These are phyloP conservation scores for Anguilla megastoma DNA, from an alignment of 2,797 vertebrate genomes.

Conservation along the genomic window DNA sequence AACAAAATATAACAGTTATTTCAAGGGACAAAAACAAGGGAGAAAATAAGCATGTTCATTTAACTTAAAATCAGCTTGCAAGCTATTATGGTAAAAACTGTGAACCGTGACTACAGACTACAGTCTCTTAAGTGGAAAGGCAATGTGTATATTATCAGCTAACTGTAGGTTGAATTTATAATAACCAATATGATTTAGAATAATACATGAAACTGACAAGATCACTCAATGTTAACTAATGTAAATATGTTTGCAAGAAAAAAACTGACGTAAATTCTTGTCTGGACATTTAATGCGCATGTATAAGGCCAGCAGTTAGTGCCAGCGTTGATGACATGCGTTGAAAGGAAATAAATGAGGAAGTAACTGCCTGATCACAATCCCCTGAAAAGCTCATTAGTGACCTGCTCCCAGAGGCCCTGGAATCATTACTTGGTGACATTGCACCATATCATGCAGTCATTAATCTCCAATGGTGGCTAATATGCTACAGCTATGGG, in stretches of 20 bases:
- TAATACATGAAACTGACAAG: too few relatives aligned
- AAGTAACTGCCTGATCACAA: not conserved
- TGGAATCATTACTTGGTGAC: not conserved
- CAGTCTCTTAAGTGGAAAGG: not conserved
- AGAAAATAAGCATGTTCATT: too few relatives aligned
- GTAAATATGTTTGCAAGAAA: not conserved
- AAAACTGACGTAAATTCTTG: not conserved
- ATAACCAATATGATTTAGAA: too few relatives aligned
- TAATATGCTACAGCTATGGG: not conserved
- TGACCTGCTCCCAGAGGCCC: not conserved
- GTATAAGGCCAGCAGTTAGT: not conserved
- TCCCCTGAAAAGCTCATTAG: not conserved
- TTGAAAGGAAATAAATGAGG: not conserved
- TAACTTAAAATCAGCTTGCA: not conserved
- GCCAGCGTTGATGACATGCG: not conserved
- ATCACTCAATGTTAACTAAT: too few relatives aligned
- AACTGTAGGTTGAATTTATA: too few relatives aligned
- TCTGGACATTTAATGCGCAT: not conserved
- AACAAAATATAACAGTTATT: not conserved
- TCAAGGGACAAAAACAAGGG: not conserved
- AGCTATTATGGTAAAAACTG: not conserved
- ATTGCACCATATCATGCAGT: not conserved
- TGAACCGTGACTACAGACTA: not conserved
- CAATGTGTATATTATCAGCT: too few relatives aligned
- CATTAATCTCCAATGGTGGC: not conserved